Base-by-base conservation (phyloP, 2,113 vertebrate species). In the Holacanthus passer region DNA sequence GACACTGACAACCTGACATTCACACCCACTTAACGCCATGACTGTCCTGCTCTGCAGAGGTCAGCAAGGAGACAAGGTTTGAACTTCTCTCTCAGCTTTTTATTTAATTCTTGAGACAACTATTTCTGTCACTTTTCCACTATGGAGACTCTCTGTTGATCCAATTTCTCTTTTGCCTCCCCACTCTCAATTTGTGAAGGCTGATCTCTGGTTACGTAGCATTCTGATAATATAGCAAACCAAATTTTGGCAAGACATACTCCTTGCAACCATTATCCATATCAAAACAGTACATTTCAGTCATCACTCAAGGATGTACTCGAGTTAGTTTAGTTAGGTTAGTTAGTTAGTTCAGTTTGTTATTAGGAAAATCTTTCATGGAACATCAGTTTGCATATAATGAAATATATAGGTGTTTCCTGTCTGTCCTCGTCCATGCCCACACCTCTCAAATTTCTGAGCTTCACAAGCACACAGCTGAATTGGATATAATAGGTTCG, bases 191-290 rank as follows among this genome's bases (percentile, higher is more conserved):
- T 24, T 24, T 68, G 41, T 20, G 20, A 50, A 22, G 20, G 27
- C 29, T 22, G 11, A 67, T 50, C 20, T 32, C 65, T 48, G 29
- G 50, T 68, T 52, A 24, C 20, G 24, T n/a, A 16, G 29, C 20
- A 52, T n/a, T 35, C 66, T 52, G 29, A 52, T 24, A 52, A 69
- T 22, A 32, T 20, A 67, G 19, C 64, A 20, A 32, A 47, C 19
- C 45, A n/a, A n/a, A 50, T 32, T 64, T 43, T 29, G 24, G 39
- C 63, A 65, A 65, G 41, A 65, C 31, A 17, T 65, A n/a, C 24
- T 65, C 63, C 7, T 65, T 45, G 16, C 39, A 45, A 17, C 39
- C 63, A 65, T 45, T 45, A 45, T 45, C 39, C 63, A 13, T 31
- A 45, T 47, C n/a, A n/a, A 65, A 14, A 45, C 45, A 17, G 41